These are phyloP conservation scores for Bombus pyrosoma DNA, from an alignment of 1,140 invertebrate genomes.

Conservation along the genomic window DNA sequence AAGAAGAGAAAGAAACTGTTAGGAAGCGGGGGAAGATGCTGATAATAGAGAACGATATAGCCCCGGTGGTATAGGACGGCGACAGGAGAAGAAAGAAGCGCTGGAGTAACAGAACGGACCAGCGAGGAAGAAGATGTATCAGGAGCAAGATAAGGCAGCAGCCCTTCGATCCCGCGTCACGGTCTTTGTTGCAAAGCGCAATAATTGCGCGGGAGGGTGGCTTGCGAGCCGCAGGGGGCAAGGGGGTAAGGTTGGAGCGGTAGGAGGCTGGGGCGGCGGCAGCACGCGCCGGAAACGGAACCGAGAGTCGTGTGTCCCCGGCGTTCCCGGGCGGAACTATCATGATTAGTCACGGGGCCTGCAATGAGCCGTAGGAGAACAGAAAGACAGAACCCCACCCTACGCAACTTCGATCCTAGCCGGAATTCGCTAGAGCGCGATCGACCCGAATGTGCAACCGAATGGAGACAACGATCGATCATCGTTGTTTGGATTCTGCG, in stretches of 20 bases:
- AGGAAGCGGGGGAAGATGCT: constrained; percentile 22
- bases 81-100: constrained; percentile 14
- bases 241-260: constrained; percentile 30
- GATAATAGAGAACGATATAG: constrained; percentile 1
- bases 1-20: constrained; percentile 44
- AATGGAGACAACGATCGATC: constrained; percentile 43
- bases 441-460: constrained; percentile 60
- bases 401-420: background rate
- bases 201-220: constrained; percentile 76
- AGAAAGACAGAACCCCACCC: constrained; percentile 58
- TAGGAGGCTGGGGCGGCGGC: constrained; percentile 46
- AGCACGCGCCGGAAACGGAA: constrained; percentile 83
- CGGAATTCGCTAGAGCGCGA: constrained; percentile 56
- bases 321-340: constrained; percentile 82
- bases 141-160: constrained; percentile 59
- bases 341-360: constrained; percentile 82
- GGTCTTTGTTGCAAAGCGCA: constrained; percentile 75
- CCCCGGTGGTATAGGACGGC: too few relatives aligned
- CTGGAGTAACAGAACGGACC: constrained; percentile 9
- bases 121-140: constrained; percentile 47
- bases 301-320: constrained; percentile 82
- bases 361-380: constrained; percentile 70
- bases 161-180: constrained; percentile 54
- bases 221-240: constrained; percentile 40
- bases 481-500: constrained; percentile 2